Conservation (phyloP, 2,113 vertebrate species). For the Platichthys stellatus region DNA sequence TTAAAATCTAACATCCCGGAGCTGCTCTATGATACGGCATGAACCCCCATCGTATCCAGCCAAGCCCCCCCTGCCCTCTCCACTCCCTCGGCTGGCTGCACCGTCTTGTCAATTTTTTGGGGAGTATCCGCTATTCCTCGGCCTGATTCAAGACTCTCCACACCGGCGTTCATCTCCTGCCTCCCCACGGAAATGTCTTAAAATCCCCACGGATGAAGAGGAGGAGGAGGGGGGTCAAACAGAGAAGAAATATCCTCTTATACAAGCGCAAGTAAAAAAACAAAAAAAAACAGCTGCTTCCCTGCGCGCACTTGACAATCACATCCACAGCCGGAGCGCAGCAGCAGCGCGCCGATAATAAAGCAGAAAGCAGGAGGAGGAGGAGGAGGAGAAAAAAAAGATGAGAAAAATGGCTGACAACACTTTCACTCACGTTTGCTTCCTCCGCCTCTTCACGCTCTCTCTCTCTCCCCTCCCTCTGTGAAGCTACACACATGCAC, state of each 20-base stretch:
- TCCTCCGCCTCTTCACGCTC: slow-evolving; percentile 55
- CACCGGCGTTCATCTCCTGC: slow-evolving; percentile 76
- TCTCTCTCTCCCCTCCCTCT: slow-evolving; percentile 40
- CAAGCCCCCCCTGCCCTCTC: slow-evolving; percentile 17
- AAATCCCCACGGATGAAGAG: slow-evolving; percentile 8
- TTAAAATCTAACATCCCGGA: slow-evolving; percentile 91
- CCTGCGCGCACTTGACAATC: slow-evolving; percentile 46
- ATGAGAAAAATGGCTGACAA: slow-evolving; percentile 98
- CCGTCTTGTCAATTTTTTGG: slow-evolving; percentile 43
- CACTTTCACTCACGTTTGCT: slow-evolving; percentile 87
- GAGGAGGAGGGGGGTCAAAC: background rate
- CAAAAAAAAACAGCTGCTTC: slow-evolving; percentile 11
- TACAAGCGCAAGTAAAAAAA: slow-evolving; percentile 16
- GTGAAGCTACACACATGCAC: slow-evolving; percentile 63
- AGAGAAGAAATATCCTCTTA: slow-evolving; percentile 17
- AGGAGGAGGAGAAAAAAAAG: slow-evolving; percentile 44
- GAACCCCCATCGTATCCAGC: slow-evolving; percentile 39
- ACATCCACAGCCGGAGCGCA: slow-evolving; percentile 47
- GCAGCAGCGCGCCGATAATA: slow-evolving; percentile 54
- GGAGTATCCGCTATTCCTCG: slow-evolving; percentile 79
- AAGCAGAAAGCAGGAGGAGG: slow-evolving; percentile 34
- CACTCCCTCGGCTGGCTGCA: slow-evolving; percentile 68
- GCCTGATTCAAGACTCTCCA: slow-evolving; percentile 51
- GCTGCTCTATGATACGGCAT: slow-evolving; percentile 45
- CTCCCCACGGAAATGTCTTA: slow-evolving; percentile 65